Conservation (phyloP, 2,888 invertebrate species). For the Hypsopygia costalis region DNA sequence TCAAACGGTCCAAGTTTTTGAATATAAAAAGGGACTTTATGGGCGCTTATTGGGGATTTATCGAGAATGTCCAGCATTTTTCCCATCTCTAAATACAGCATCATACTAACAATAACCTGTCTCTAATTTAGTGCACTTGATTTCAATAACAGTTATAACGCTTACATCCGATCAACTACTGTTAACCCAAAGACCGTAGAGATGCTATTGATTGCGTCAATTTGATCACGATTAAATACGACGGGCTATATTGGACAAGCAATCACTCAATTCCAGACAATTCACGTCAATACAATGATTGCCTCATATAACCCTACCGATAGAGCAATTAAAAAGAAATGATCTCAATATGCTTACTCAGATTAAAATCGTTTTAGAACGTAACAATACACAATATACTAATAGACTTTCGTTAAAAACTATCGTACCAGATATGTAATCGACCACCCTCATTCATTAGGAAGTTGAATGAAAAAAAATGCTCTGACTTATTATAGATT, state of each 20-base stretch:
- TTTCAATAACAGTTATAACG: conserved; percentile 8
- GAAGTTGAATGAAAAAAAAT: too few species aligned
- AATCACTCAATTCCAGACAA: conserved; percentile 56
- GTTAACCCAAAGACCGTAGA: conserved; percentile 8
- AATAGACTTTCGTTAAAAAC: too few species aligned
- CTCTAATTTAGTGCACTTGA: conserved; percentile 1
- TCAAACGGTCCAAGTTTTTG: too few species aligned
- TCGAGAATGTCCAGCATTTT: too few species aligned
- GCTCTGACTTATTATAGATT: too few species aligned
- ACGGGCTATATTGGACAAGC: conserved; percentile 43
- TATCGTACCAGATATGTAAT: too few species aligned
- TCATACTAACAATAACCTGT: neutral
- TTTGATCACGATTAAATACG: conserved; percentile 52
- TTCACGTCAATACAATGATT: conserved; percentile 52
- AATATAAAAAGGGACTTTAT: too few species aligned
- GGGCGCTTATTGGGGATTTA: too few species aligned
- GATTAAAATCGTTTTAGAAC: too few species aligned
- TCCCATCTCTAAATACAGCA: too few species aligned
- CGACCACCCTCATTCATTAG: too few species aligned
- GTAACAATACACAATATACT: too few species aligned
- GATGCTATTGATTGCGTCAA: conserved; percentile 41
- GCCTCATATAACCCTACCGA: conserved; percentile 34
- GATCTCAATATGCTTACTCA: neutral
- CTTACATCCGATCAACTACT: conserved; percentile 10
- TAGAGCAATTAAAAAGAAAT: conserved; percentile 11